Evolutionary conservation across 2,113 vertebrate genomes (phyloP), one percentile per base, ranked within the genome.

Genomic region (Columbina picui): DNA sequence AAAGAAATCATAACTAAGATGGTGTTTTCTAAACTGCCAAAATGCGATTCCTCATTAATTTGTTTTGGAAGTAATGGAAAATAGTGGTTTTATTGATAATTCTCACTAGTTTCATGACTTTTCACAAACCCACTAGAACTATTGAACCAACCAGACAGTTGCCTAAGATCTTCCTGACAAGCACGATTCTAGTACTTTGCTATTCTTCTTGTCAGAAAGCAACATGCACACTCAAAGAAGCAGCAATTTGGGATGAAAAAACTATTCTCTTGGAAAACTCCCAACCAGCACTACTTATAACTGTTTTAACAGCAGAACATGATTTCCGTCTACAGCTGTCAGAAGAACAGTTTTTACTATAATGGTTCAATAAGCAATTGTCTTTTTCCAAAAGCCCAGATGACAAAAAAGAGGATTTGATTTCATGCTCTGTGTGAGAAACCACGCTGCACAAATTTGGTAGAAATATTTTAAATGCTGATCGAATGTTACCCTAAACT

Each of bases 321-420:
- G 1, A 71, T 67, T 86, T 95, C 45, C 49, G 77, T 79, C 34
- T 68, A 53, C 60, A 73, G 49, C 34, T 92, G 89, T 89, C 91
- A 94, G 67, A 77, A 83, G 41, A 71, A 53, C 9, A 76, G 25
- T 23, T 68, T 95, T 89, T 68, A 36, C 56, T 78, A 3, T 41
- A 79, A 91, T 65, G 53, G 57, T 87, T 92, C 65, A 87, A 75
- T 57, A 82, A 83, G 47, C 41, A 97, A 81, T 52, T 80, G 71
- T 86, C 55, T 68, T 86, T 90, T 90, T 80, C 38, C 3, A 8
- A 50, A 20, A 84, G 7, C n/a, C 56, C 36, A 64, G 14, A 27
- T 64, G 81, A 91, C 56, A 79, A 56, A 93, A 36, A 67, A 70
- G 0, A 1, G 18, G 19, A 60, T 57, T 38, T 45, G 34, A 57